Percentiles rank a stretch among this genome's conserved stretches.
These are phyloP conservation scores for Drosophila elegans DNA, from an alignment of 1,140 invertebrate genomes.

Conservation along the genomic window DNA sequence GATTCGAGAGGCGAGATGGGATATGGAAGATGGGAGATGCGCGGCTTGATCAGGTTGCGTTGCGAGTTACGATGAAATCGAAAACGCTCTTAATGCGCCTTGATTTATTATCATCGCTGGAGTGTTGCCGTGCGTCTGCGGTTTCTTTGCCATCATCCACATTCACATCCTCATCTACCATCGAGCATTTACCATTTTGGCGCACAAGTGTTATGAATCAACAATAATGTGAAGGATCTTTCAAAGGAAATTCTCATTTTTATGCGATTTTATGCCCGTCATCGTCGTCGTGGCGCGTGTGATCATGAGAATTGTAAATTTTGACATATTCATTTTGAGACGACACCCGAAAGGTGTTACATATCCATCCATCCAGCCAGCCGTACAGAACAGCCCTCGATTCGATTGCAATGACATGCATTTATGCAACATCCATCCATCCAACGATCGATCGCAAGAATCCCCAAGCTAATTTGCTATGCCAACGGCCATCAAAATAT, in stretches of 20 bases:
- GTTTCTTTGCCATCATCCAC: conserved; percentile 31
- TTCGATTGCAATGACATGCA: conserved; percentile 74
- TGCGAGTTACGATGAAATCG: conserved; percentile 70
- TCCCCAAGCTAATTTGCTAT: conserved; percentile 73
- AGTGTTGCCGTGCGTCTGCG: conserved; percentile 54
- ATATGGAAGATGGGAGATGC: conserved; percentile 16
- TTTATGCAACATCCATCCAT: conserved; percentile 63
- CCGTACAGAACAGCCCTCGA: neutral
- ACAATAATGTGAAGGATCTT: conserved; percentile 67
- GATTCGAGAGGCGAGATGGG: conserved; percentile 7
- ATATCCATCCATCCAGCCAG: conserved; percentile 46
- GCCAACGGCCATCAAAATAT: conserved; percentile 77
- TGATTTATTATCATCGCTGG: conserved; percentile 73
- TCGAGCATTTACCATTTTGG: conserved; percentile 26
- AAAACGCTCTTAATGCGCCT: conserved; percentile 78
- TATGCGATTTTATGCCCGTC: conserved; percentile 37
- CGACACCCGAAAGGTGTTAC: conserved; percentile 75
- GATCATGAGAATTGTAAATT: conserved; percentile 69
- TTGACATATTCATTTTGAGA: conserved; percentile 81
- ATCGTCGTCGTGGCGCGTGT: conserved; percentile 33
- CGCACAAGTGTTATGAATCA: conserved; percentile 68
- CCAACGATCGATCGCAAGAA: conserved; percentile 22
- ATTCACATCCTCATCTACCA: neutral
- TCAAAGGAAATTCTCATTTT: conserved; percentile 56
- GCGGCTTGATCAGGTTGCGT: conserved; percentile 55